phyloP scores from a whole-genome alignment of 37 sponge, comb jelly and placozoan genomes.

The Tethya wilhelma region DNA sequence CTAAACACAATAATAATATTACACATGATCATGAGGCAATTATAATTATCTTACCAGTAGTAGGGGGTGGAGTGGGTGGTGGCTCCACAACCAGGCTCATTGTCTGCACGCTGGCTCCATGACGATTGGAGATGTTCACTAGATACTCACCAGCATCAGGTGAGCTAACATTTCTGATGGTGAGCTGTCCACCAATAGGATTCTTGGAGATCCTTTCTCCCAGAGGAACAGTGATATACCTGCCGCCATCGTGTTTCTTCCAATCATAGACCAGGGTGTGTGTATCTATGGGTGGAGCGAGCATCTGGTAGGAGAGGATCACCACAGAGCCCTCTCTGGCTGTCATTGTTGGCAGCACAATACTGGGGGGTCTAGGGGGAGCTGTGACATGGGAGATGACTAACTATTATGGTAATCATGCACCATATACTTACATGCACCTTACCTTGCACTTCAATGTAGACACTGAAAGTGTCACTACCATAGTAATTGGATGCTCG shows the following conservation, averaged over 20 bases:
- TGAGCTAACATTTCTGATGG: neutral
- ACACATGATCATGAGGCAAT: no score
- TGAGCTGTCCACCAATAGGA: neutral
- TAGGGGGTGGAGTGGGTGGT: neutral
- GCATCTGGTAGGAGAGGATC: no score
- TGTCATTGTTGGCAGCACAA: no score
- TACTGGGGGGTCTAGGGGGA: no score
- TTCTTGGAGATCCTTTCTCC: neutral
- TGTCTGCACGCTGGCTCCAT: neutral
- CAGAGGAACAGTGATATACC: neutral
- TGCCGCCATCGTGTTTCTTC: neutral
- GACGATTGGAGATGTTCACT: constrained; percentile 10
- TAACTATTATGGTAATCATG: no score
- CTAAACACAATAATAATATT: no score
- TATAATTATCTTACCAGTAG: no score
- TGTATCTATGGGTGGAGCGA: neutral
- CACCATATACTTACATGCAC: no score
- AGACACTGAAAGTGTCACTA: no score
- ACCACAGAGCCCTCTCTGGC: no score
- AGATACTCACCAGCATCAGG: neutral
- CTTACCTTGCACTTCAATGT: no score
- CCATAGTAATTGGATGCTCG: neutral
- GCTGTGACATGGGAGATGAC: neutral
- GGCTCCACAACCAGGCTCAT: neutral
- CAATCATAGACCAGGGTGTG: neutral